Conservation (phyloP, 2,797 vertebrate species). For the Pseudochaenichthys georgianus region DNA sequence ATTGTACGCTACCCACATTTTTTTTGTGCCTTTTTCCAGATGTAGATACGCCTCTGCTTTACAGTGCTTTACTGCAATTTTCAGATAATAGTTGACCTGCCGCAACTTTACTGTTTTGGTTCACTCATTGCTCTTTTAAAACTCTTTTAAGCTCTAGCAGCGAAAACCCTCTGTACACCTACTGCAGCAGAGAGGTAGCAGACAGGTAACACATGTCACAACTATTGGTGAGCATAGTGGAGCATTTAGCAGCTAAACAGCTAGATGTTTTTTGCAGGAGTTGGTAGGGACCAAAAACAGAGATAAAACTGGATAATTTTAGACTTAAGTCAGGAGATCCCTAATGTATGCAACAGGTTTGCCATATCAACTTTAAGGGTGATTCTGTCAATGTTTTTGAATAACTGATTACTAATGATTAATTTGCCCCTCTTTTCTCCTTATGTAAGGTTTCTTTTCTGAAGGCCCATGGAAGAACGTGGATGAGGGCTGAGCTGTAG, state of each 20-base stretch:
- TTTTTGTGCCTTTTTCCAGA: background rate
- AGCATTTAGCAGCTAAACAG: constrained; percentile 8
- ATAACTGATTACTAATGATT: constrained; percentile 31
- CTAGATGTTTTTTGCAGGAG: background rate
- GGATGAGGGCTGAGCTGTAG: constrained; percentile 84
- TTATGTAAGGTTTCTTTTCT: constrained; percentile 81
- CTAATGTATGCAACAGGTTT: background rate
- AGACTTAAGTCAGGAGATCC: background rate
- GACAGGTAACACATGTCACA: background rate
- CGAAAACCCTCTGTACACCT: too few relatives aligned
- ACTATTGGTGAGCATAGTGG: constrained; percentile 4
- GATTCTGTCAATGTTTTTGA: constrained; percentile 2
- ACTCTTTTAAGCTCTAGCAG: too few relatives aligned
- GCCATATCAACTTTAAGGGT: background rate
- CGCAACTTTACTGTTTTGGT: too few relatives aligned
- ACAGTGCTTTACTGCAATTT: too few relatives aligned
- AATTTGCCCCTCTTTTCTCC: constrained; percentile 63
- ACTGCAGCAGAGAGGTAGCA: background rate
- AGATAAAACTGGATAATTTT: background rate
- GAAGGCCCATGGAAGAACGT: constrained; percentile 78
- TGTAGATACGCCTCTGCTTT: too few relatives aligned
- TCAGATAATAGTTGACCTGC: too few relatives aligned
- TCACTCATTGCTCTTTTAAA: too few relatives aligned
- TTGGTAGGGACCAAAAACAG: constrained; percentile 13
- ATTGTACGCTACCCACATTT: background rate